Evolutionary conservation across 2,888 invertebrate genomes (phyloP).

Genomic region (Osedax fenrisi): DNA sequence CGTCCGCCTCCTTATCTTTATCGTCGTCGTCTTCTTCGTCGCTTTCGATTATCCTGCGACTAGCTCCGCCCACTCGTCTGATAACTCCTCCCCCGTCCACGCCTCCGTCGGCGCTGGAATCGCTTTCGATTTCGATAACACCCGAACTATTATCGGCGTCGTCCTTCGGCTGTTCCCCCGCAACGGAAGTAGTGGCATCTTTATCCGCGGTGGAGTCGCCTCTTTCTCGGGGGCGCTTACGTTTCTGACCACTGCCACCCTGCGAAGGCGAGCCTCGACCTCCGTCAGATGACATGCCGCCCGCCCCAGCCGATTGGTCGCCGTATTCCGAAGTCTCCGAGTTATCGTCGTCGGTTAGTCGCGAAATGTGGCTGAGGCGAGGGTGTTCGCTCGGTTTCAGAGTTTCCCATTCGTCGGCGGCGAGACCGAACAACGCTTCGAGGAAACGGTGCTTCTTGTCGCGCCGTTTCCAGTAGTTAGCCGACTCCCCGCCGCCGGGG

Average conservation of each 20-base stretch:
- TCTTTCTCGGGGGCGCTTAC: too few species aligned
- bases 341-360: too few species aligned
- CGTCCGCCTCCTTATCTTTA: background rate
- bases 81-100: background rate
- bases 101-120: background rate
- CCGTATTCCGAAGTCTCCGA: too few species aligned
- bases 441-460: background rate
- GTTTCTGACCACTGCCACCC: too few species aligned
- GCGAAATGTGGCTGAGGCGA: background rate
- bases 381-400: background rate
- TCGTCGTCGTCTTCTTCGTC: background rate
- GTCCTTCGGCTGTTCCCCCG: background rate
- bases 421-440: background rate
- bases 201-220: background rate
- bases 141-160: background rate
- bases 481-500: too few species aligned
- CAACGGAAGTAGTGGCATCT: background rate
- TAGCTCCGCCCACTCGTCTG: too few species aligned
- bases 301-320: background rate
- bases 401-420: background rate
- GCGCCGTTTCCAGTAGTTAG: background rate
- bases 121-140: background rate
- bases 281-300: background rate
- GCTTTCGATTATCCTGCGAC: too few species aligned
- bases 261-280: background rate